Percentiles rank a stretch among this genome's conserved stretches.
Conservation (phyloP, 2,888 invertebrate species). For the Pristionchus entomophagus region DNA sequence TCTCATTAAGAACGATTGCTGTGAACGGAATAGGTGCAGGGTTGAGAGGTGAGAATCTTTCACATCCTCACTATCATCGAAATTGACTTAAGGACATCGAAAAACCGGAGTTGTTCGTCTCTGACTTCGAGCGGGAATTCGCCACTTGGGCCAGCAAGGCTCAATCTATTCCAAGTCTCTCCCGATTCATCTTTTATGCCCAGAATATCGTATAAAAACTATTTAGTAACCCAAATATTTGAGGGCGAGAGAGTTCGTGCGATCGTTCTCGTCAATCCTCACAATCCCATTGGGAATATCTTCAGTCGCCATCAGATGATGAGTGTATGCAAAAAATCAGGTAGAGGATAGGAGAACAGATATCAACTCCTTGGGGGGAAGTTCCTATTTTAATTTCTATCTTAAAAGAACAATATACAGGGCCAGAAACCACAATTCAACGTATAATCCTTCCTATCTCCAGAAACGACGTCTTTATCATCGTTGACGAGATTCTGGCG, state of each 20-base stretch:
- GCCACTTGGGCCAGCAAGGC: conserved; percentile 33
- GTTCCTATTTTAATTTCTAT: no score
- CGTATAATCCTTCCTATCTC: neutral
- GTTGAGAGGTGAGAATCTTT: neutral
- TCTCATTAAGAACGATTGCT: neutral
- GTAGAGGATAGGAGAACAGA: no score
- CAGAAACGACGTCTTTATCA: conserved; percentile 43
- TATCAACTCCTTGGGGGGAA: no score
- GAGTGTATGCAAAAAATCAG: conserved; percentile 64
- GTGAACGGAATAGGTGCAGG: conserved; percentile 39
- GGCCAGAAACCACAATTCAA: no score
- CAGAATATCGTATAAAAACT: no score
- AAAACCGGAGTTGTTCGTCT: conserved; percentile 18
- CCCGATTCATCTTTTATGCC: neutral
- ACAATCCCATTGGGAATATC: conserved; percentile 74
- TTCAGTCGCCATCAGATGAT: conserved; percentile 67
- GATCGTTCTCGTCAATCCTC: conserved; percentile 73
- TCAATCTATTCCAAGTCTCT: neutral
- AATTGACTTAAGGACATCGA: conserved; percentile 23
- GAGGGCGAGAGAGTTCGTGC: conserved; percentile 71
- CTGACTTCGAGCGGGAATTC: conserved; percentile 34
- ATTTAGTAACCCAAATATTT: no score
- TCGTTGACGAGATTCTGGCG: conserved; percentile 41
- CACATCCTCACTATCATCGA: neutral
- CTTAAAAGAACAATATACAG: no score